phyloP scores from a whole-genome alignment of 2,797 vertebrate species.

The Pangasius sanitwongsei region DNA sequence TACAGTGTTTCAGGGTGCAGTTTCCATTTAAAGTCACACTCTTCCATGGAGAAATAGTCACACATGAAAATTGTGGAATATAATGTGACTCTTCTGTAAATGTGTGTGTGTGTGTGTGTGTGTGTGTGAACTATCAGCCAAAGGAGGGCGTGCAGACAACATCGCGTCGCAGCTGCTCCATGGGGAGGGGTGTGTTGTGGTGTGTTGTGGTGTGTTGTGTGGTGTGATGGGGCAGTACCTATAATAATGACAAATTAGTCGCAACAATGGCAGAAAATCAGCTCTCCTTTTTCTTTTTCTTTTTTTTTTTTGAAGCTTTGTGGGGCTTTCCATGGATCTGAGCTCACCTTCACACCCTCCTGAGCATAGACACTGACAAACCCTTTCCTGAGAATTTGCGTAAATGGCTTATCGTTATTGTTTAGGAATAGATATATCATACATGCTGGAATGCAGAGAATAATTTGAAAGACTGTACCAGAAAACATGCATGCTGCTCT shows the following conservation, averaged over 20 bases:
- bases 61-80: background rate
- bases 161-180: conserved; percentile 15
- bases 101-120: conserved; percentile 19
- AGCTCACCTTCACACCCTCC: background rate
- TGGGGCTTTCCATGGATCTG: background rate
- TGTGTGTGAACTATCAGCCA: background rate
- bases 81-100: background rate
- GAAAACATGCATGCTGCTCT: background rate
- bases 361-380: background rate
- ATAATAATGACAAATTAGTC: background rate
- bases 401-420: background rate
- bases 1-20: background rate
- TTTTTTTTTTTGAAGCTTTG: too few relatives aligned
- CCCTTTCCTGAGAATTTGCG: background rate
- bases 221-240: background rate
- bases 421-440: background rate
- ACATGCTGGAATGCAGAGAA: background rate
- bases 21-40: background rate
- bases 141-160: conserved; percentile 52
- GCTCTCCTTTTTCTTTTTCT: too few relatives aligned
- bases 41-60: background rate
- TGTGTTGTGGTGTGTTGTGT: background rate
- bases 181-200: background rate
- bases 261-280: background rate
- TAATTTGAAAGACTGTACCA: background rate